phyloP scores from a whole-genome alignment of 1,140 invertebrate genomes.

The Zophobas atratus region DNA sequence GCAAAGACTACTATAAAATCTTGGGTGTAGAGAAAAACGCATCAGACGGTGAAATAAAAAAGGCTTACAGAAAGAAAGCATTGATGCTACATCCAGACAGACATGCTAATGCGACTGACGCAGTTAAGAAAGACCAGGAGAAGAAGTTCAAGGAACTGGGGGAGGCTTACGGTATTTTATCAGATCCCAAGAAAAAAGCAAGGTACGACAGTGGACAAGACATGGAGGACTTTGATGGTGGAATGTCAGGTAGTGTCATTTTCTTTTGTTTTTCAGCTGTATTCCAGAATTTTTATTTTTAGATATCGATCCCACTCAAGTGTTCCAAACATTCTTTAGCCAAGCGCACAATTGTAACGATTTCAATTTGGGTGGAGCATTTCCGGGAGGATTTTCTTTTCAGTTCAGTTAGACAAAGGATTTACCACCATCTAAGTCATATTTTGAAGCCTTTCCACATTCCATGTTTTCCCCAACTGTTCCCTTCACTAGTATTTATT shows the following conservation, averaged over 20 bases:
- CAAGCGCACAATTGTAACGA: conserved; percentile 68
- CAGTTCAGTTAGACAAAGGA: conserved; percentile 75
- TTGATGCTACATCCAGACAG: conserved; percentile 92
- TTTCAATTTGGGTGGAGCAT: conserved; percentile 68
- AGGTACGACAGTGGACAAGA: conserved; percentile 96
- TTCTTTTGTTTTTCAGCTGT: background rate
- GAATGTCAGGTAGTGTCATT: conserved; percentile 65
- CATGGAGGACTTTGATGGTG: conserved; percentile 75
- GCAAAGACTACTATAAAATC: conserved; percentile 99
- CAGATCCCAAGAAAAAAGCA: conserved; percentile 91
- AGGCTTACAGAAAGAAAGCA: conserved; percentile 94
- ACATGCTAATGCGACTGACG: conserved; percentile 88
- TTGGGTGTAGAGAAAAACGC: conserved; percentile 90
- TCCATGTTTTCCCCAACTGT: background rate
- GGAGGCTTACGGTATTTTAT: conserved; percentile 96
- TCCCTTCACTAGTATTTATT: conserved; percentile 14
- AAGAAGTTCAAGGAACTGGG: conserved; percentile 97
- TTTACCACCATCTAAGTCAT: conserved; percentile 21
- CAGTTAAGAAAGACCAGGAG: conserved; percentile 91
- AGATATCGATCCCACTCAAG: conserved; percentile 84
- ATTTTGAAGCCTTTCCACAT: conserved; percentile 23
- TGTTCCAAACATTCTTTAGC: conserved; percentile 87
- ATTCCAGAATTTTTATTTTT: conserved; percentile 47
- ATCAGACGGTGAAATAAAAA: conserved; percentile 95
- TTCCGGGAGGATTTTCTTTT: conserved; percentile 76